Conservation (phyloP, 2,888 invertebrate genomes). For the Ctena decussata region DNA sequence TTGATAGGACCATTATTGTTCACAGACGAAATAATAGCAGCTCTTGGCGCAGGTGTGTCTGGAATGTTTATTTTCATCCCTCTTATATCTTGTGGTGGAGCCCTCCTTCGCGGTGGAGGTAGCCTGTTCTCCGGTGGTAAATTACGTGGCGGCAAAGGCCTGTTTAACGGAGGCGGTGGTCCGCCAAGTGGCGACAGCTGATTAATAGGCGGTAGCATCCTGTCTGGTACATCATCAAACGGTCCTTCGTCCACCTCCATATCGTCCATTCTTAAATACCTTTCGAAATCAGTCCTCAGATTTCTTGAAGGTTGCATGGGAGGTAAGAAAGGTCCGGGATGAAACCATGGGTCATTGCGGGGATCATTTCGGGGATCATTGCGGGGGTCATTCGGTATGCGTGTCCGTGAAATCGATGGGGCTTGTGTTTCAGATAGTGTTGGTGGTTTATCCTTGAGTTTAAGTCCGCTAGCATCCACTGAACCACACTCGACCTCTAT, state of each 20-base stretch:
- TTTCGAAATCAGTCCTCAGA: neutral
- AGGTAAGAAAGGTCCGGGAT: neutral
- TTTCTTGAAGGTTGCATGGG: neutral
- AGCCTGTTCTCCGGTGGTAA: constrained; percentile 3
- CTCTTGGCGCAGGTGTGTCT: neutral
- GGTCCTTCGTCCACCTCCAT: neutral
- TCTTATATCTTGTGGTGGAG: constrained; percentile 19
- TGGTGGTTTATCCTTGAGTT: constrained; percentile 45
- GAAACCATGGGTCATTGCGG: neutral
- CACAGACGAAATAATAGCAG: neutral
- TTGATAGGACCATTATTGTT: neutral
- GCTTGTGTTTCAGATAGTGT: neutral
- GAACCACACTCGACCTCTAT: constrained; percentile 58
- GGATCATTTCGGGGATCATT: neutral
- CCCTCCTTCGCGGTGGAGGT: neutral
- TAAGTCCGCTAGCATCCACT: constrained; percentile 30
- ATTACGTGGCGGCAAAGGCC: no score
- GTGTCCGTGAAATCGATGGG: neutral
- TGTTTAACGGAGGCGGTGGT: neutral
- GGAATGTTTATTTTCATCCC: constrained; percentile 46
- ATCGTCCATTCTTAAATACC: neutral
- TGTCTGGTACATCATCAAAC: neutral
- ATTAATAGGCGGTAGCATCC: neutral
- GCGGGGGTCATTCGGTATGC: neutral
- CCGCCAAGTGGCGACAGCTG: neutral